A percentile compares a stretch with the other conserved stretches of the same genome.
Conservation (phyloP, 1,140 invertebrate species). For the Hylaeus volcanicus region DNA sequence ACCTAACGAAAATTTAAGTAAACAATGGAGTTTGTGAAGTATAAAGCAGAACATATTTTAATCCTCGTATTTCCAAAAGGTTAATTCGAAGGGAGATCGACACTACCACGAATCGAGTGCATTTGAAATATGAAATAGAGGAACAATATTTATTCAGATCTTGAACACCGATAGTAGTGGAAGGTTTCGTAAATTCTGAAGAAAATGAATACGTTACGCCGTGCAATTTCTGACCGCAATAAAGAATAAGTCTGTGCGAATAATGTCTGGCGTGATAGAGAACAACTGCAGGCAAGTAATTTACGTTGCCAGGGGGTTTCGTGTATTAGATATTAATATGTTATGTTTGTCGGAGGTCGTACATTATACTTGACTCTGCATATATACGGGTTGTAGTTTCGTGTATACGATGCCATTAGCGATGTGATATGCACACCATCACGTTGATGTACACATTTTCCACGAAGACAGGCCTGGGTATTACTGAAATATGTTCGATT, state of each 20-base stretch:
- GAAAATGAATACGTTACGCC: slow-evolving; percentile 1
- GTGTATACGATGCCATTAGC: slow-evolving; percentile 18
- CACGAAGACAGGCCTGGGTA: too few species aligned
- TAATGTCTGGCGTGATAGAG: not conserved
- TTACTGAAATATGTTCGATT: too few species aligned
- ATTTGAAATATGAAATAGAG: not conserved
- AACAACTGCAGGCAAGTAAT: slow-evolving; percentile 1
- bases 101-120: not conserved
- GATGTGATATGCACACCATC: not conserved
- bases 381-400: slow-evolving; percentile 21
- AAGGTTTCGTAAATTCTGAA: not conserved
- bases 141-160: not conserved
- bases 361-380: not conserved
- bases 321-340: slow-evolving; percentile 20
- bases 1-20: too few species aligned
- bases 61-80: too few species aligned
- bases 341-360: not conserved
- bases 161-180: not conserved
- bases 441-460: too few species aligned
- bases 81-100: too few species aligned
- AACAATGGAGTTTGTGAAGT: too few species aligned
- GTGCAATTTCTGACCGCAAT: slow-evolving; percentile 9
- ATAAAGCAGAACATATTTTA: too few species aligned
- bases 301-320: not conserved
- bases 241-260: not conserved